phyloP scores from a whole-genome alignment of 2,888 invertebrate genomes.

The Monochamus alternatus region DNA sequence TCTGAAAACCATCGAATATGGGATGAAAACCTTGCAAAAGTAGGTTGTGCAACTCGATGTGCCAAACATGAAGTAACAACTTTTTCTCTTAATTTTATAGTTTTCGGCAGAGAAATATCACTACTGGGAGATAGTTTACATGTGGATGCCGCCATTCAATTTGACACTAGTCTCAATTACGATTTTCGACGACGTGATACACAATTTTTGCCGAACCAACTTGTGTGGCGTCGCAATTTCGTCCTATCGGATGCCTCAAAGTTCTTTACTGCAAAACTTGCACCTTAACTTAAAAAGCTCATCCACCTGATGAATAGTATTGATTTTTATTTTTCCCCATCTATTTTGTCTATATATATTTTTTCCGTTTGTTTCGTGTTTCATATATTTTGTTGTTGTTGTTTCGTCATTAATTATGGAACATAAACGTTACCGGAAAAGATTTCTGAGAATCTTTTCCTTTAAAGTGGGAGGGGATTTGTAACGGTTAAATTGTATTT shows the following conservation, averaged over 20 bases:
- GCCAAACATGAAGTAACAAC: background rate
- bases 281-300: no score
- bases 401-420: no score
- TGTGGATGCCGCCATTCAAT: background rate
- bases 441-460: no score
- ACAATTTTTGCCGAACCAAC: background rate
- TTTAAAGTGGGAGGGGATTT: no score
- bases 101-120: background rate
- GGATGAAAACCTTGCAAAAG: slow-evolving; percentile 28
- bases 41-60: background rate
- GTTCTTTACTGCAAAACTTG: background rate
- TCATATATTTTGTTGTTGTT: no score
- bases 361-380: no score
- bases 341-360: no score
- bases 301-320: no score
- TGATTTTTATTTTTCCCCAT: no score
- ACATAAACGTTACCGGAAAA: no score
- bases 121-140: background rate
- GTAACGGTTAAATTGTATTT: no score
- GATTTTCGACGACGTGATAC: background rate
- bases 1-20: slow-evolving; percentile 40
- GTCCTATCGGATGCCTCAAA: background rate
- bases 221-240: background rate
- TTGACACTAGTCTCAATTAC: background rate
- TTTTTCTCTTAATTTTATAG: background rate